A percentile compares a stretch with the other conserved stretches of the same genome.
Evolutionary conservation across 92 coral and sea anemone genomes (phyloP).

Genomic region (Hydrozoanthus gracilis): DNA sequence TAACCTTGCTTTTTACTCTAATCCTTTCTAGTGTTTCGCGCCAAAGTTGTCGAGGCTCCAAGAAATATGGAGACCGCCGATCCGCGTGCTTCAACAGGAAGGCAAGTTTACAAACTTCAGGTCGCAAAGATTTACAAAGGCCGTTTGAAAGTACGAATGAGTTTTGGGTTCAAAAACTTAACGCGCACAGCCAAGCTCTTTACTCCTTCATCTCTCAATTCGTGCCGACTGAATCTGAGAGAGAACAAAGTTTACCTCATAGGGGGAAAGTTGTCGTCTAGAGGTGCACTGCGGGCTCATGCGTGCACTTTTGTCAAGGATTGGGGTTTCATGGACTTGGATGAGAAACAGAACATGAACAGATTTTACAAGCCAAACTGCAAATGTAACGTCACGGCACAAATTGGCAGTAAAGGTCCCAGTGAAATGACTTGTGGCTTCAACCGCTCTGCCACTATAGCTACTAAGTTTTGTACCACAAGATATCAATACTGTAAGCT

Average conservation of each 20-base stretch:
- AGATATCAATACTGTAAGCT: slow-evolving; percentile 11
- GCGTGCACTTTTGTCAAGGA: neutral
- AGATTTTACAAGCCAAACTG: neutral
- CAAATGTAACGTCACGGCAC: slow-evolving; percentile 1
- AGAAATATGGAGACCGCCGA: too few species aligned
- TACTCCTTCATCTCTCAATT: neutral
- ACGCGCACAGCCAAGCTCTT: neutral
- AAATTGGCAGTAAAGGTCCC: neutral
- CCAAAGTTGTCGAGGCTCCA: too few species aligned
- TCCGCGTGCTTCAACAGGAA: neutral
- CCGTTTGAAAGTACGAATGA: neutral
- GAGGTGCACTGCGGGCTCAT: neutral
- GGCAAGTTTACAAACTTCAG: slow-evolving; percentile 5
- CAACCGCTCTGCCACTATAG: neutral
- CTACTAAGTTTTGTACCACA: neutral
- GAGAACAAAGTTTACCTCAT: neutral
- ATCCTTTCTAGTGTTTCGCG: too few species aligned
- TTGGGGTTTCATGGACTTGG: neutral
- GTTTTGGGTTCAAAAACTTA: neutral
- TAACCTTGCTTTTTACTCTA: too few species aligned
- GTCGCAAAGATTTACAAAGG: slow-evolving; percentile 31
- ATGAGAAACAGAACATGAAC: neutral
- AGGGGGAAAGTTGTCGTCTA: neutral
- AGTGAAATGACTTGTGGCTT: neutral
- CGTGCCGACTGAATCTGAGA: neutral